phyloP scores from a whole-genome alignment of 1,140 invertebrate species.

The Tetramorium alpestre region DNA sequence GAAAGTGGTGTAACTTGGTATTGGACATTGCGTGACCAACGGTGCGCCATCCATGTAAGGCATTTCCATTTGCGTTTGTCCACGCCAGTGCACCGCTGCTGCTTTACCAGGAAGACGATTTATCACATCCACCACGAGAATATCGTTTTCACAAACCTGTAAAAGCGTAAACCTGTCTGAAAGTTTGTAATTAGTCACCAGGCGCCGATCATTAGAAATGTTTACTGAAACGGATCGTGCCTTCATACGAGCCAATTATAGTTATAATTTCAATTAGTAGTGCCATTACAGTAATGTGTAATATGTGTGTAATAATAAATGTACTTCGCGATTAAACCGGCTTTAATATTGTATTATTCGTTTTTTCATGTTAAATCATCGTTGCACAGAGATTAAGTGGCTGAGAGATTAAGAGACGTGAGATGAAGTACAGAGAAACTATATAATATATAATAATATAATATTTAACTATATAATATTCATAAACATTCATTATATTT shows the following conservation, averaged over 20 bases:
- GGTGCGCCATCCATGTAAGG: conserved; percentile 95
- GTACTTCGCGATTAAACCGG: neutral
- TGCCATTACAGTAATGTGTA: neutral
- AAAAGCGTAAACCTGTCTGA: conserved; percentile 35
- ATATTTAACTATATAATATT: no score
- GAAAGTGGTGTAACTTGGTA: conserved; percentile 92
- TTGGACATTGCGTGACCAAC: conserved; percentile 94
- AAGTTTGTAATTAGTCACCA: neutral
- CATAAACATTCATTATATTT: neutral
- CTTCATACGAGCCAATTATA: neutral
- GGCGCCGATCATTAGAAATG: neutral
- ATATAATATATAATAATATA: neutral
- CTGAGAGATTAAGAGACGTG: neutral
- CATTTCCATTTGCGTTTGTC: conserved; percentile 91
- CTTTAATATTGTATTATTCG: neutral
- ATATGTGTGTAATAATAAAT: neutral
- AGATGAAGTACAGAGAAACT: neutral
- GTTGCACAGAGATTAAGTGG: neutral
- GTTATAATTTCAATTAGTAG: neutral
- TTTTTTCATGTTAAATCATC: neutral
- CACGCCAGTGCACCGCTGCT: conserved; percentile 93
- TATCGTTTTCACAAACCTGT: conserved; percentile 94
- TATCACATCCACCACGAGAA: conserved; percentile 93
- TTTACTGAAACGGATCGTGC: neutral
- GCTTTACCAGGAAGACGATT: conserved; percentile 91